Evolutionary conservation across 1,140 invertebrate species (phyloP), one percentile per base, ranked within the genome.

Genomic region (Popillia japonica): DNA sequence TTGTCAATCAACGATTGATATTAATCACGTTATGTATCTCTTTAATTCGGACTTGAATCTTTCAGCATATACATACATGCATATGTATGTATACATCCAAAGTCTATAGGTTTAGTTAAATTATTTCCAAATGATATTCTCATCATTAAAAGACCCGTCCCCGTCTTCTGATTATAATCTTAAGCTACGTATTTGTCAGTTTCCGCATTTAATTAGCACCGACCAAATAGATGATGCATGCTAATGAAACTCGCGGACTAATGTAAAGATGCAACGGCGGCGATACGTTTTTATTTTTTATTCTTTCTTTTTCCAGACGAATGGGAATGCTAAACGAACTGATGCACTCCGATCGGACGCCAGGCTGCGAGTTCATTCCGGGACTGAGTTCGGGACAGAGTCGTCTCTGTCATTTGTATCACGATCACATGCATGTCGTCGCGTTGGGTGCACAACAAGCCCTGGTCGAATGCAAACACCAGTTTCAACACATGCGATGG

Each of bases 401-500:
- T 2, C 91, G 94, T 64, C 87, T 96, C 6, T 96, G 95, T 81
- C 90, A 93, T 78, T 88, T 94, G 3, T 94, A 95, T 82, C 89
- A 92, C 79, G 94, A 96, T 84, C 92, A 96, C 82, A 95, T 96
- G 94, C 89, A 91, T 0, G 90, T 90, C 0, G 92, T 96, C 6
- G 90, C 91, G 0, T 85, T 87, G 22, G 94, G 94, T 0, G 92
- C 94, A 3, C 89, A 87, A 82, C 87, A 90, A 27, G 91, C 92
- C 0, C 90, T 95, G 6, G 84, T 86, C 14, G 94, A 96, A 82
- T 98, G 96, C 83, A 94, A 95, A 87, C 90, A 92, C 82, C 94
- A 95, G 85, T 97, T 97, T 85, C 87, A 89, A 75, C 90, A 93
- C 81, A 88, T 94, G 40, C 87, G 96, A 6, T 97, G 96, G 96